phyloP scores from a whole-genome alignment of 2,797 vertebrate genomes.

The Oceanodroma leucorhoa region DNA sequence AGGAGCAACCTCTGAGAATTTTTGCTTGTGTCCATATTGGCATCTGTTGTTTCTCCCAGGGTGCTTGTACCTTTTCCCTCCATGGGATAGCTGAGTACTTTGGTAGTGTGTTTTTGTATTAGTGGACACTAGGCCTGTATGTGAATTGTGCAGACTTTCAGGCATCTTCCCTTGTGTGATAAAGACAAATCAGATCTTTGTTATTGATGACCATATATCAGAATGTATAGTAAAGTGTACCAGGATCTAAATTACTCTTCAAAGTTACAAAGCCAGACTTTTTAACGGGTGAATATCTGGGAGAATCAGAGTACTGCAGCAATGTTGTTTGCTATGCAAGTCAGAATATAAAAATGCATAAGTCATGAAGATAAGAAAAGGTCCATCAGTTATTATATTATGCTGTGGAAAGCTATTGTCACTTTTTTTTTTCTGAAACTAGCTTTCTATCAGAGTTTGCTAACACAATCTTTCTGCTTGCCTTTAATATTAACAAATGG shows the following conservation, averaged over 20 bases:
- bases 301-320: neutral
- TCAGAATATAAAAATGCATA: neutral
- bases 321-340: neutral
- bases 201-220: neutral
- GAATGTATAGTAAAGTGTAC: neutral
- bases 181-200: neutral
- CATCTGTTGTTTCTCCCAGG: neutral
- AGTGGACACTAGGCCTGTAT: neutral
- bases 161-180: neutral
- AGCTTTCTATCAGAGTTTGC: neutral
- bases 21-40: neutral
- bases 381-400: neutral
- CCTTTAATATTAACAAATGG: neutral
- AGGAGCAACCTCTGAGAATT: neutral
- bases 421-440: neutral
- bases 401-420: neutral
- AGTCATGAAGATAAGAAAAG: neutral
- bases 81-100: neutral
- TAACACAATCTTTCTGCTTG: neutral
- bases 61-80: neutral
- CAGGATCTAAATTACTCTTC: neutral
- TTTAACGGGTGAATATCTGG: neutral
- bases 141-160: neutral
- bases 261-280: neutral
- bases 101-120: neutral